Evolutionary conservation across 2,113 vertebrate genomes (phyloP).

Genomic region (Lampris incognitus): DNA sequence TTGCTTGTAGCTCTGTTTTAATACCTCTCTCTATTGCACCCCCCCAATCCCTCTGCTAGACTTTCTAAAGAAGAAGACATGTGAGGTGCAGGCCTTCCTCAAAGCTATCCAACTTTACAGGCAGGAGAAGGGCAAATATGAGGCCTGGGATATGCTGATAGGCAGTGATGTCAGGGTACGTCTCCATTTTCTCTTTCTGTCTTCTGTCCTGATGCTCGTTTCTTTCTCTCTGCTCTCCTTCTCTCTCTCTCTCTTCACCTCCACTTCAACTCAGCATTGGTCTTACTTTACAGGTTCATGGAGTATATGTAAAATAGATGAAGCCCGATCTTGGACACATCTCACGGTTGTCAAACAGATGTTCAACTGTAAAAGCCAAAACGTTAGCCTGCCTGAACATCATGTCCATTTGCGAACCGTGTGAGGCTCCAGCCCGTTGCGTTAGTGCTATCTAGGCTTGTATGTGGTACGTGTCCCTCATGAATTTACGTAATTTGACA

Average conservation of each 20-base stretch:
- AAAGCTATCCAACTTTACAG: conserved; percentile 91
- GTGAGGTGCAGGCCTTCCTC: conserved; percentile 88
- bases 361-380: background rate
- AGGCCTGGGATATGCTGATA: conserved; percentile 87
- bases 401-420: background rate
- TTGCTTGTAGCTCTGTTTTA: no score
- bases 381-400: background rate
- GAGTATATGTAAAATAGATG: background rate
- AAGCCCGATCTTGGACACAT: background rate
- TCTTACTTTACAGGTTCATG: background rate
- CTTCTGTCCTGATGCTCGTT: background rate
- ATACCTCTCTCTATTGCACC: no score
- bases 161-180: conserved; percentile 90
- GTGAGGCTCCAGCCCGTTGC: background rate
- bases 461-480: background rate
- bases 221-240: background rate
- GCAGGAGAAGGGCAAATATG: conserved; percentile 88
- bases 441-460: background rate
- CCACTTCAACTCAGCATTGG: background rate
- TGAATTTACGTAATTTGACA: background rate
- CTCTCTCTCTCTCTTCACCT: background rate
- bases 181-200: background rate
- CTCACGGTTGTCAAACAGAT: background rate
- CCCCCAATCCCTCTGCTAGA: conserved; percentile 73
- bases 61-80: conserved; percentile 87